Conservation (phyloP, 2,113 vertebrate genomes). For the Agelaius tricolor region DNA sequence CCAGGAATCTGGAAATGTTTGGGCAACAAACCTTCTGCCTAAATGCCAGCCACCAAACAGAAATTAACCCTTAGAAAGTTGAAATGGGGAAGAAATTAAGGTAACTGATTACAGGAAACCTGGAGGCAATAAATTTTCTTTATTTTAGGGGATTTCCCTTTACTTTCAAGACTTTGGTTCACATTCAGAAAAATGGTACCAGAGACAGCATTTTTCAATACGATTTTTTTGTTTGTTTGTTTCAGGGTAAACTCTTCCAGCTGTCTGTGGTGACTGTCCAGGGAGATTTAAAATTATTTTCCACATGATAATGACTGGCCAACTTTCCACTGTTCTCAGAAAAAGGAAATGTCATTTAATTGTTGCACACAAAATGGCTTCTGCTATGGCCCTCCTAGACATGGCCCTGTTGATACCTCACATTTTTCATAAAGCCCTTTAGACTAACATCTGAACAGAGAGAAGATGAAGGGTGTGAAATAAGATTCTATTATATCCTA, state of each 20-base stretch:
- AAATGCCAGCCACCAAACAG: not conserved
- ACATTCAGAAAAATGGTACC: not conserved
- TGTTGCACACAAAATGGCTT: constrained; percentile 1
- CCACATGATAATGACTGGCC: constrained; percentile 18
- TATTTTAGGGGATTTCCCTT: rapidly evolving
- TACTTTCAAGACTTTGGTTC: not conserved
- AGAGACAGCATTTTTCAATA: not conserved
- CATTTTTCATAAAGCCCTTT: not conserved
- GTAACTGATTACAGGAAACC: not conserved
- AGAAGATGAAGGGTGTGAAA: not conserved
- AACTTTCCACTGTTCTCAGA: constrained; percentile 30
- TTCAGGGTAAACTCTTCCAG: constrained; percentile 17
- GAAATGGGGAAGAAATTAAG: not conserved
- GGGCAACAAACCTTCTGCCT: not conserved
- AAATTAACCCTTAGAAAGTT: not conserved
- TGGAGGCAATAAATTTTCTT: not conserved
- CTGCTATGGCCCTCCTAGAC: not conserved
- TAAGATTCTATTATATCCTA: not conserved
- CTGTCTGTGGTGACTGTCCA: constrained; percentile 5
- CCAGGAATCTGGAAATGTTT: not conserved
- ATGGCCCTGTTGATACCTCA: not conserved
- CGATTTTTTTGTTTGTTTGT: not conserved
- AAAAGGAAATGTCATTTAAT: constrained; percentile 39
- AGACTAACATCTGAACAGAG: not conserved
- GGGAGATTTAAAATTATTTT: constrained; percentile 50